phyloP scores from a whole-genome alignment of 2,113 vertebrate species.

The Lipophrys pholis region DNA sequence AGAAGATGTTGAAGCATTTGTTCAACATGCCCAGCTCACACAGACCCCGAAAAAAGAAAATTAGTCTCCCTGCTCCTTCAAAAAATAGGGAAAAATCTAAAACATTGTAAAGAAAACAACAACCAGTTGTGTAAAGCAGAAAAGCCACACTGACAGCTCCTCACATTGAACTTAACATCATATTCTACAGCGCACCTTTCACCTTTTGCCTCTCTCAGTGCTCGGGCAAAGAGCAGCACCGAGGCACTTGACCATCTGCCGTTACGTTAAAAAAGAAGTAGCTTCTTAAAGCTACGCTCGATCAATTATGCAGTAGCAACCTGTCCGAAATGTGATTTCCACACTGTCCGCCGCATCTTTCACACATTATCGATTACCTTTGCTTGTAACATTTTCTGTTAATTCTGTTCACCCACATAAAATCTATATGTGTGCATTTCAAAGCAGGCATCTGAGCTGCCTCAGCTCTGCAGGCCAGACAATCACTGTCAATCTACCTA shows the following conservation, averaged over 20 bases:
- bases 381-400: conserved; percentile 83
- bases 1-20: conserved; percentile 5
- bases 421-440: conserved; percentile 83
- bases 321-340: conserved; percentile 81
- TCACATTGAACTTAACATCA: conserved; percentile 16
- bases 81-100: conserved; percentile 13
- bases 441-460: conserved; percentile 74
- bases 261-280: conserved; percentile 23
- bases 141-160: background rate
- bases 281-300: conserved; percentile 62
- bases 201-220: conserved; percentile 19
- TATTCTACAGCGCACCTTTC: conserved; percentile 10
- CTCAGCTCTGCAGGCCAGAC: conserved; percentile 74
- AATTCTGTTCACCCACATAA: conserved; percentile 81
- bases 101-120: conserved; percentile 12
- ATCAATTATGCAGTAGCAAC: conserved; percentile 79
- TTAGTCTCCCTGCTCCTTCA: background rate
- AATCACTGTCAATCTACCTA: conserved; percentile 82
- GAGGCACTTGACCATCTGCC: conserved; percentile 35
- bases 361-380: conserved; percentile 79
- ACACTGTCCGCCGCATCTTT: conserved; percentile 78
- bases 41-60: conserved; percentile 5
- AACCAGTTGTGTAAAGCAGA: conserved; percentile 6
- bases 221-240: conserved; percentile 2
- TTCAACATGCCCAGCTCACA: conserved; percentile 8